Evolutionary conservation across 2,797 vertebrate genomes (phyloP).

Genomic region (Triplophysa yarkandensis): DNA sequence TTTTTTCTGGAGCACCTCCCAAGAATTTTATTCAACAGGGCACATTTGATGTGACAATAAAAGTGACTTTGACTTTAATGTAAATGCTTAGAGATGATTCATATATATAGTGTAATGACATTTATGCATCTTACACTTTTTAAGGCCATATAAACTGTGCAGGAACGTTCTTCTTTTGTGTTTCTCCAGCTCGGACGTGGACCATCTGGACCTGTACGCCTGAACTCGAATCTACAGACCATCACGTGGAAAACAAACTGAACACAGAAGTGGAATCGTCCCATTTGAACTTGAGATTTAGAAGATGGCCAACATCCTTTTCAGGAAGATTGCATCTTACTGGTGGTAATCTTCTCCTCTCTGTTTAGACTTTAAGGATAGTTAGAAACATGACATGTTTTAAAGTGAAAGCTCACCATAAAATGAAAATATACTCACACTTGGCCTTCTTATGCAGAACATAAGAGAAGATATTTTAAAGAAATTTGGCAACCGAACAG

Average conservation of each 20-base stretch:
- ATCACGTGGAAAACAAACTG: conserved; percentile 74
- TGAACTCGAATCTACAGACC: conserved; percentile 64
- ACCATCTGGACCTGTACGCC: conserved; percentile 73
- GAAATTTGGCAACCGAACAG: no score
- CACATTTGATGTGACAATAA: no score
- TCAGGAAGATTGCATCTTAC: conserved; percentile 78
- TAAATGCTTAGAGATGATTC: no score
- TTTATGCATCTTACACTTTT: not conserved
- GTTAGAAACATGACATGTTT: not conserved
- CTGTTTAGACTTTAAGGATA: conserved; percentile 55
- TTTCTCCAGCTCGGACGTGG: conserved; percentile 75
- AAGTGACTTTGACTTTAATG: not conserved
- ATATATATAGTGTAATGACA: no score
- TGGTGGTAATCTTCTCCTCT: conserved; percentile 70
- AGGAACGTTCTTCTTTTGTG: conserved; percentile 72
- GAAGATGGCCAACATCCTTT: conserved; percentile 75
- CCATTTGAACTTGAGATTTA: conserved; percentile 77
- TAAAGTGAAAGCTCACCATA: no score
- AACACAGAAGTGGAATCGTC: conserved; percentile 69
- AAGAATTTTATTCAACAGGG: no score
- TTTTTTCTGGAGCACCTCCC: no score
- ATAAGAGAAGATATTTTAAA: no score
- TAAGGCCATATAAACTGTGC: not conserved
- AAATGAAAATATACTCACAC: no score
- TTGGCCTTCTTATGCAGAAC: no score